Conservation (phyloP, 37 sponge, comb jelly and placozoan species). For the Halichondria panicea region DNA sequence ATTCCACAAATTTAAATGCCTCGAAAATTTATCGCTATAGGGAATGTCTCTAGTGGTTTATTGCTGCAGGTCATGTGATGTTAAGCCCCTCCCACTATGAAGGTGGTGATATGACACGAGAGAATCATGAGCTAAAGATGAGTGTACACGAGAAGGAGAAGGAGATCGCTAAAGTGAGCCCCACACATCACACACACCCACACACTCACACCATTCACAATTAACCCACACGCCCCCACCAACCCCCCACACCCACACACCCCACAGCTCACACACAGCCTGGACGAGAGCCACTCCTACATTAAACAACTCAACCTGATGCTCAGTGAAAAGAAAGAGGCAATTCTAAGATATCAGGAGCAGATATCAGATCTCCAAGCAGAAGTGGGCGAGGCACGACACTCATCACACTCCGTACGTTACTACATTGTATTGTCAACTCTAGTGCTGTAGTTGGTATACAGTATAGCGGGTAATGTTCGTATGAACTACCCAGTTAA, state of each 20-base stretch:
- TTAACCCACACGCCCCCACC: constrained; percentile 5
- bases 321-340: constrained; percentile 24
- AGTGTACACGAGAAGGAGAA: constrained; percentile 19
- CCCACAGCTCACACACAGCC: neutral
- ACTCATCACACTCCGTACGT: no score
- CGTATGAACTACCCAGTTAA: no score
- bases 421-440: no score
- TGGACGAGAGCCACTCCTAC: constrained; percentile 12
- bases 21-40: no score
- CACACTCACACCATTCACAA: neutral
- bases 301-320: neutral
- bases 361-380: constrained; percentile 1
- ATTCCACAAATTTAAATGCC: no score
- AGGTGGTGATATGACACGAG: constrained; percentile 1
- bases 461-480: no score
- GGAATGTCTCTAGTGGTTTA: no score
- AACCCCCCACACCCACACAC: no score
- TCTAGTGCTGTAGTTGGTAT: no score
- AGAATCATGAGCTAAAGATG: constrained; percentile 17
- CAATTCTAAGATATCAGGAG: constrained; percentile 7
- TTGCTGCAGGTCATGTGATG: no score
- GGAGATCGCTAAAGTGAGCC: constrained; percentile 4
- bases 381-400: constrained; percentile 5
- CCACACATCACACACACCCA: neutral
- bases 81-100: no score